Evolutionary conservation across 1,140 invertebrate genomes (phyloP), one percentile per base, ranked within the genome.

Genomic region (Galendromus occidentalis): DNA sequence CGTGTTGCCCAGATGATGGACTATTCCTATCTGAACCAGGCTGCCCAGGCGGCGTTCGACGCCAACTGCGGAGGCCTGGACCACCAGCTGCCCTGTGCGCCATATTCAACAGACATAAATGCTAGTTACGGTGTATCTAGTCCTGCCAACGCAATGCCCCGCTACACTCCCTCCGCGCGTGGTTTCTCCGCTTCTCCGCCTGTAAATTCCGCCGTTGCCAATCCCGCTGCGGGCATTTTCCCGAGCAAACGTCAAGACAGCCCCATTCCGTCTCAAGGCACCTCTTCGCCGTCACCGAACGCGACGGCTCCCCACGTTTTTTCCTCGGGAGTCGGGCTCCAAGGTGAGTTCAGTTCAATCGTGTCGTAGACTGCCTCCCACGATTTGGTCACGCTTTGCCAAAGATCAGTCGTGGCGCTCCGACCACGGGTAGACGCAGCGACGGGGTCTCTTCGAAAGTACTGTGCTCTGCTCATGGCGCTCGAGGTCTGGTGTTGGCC

Each of bases 321-420:
- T 22, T 59, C 51, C 4, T 59, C 51, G 25, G 51, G 51, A 17
- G 33, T 59, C 25, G 51, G 51, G 25, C 51, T 59, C 17, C 51
- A 59, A 59, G 51, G 51, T 59, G 25, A 59, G 51, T 59, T 25
- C n/a, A n/a, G n/a, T n/a, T n/a, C n/a, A n/a, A n/a, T n/a, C n/a
- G n/a, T n/a, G n/a, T n/a, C n/a, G n/a, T n/a, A n/a, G n/a, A n/a
- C n/a, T n/a, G n/a, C n/a, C n/a, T n/a, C n/a, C n/a, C n/a, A n/a
- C n/a, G n/a, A n/a, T n/a, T n/a, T n/a, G n/a, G n/a, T n/a, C n/a
- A n/a, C n/a, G n/a, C n/a, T n/a, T n/a, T n/a, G n/a, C n/a, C n/a
- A n/a, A n/a, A n/a, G n/a, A n/a, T n/a, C n/a, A n/a, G n/a, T n/a
- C n/a, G n/a, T n/a, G n/a, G n/a, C n/a, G n/a, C n/a, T n/a, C n/a